phyloP scores from a whole-genome alignment of 1,140 invertebrate genomes.

The Bombus superbus region DNA sequence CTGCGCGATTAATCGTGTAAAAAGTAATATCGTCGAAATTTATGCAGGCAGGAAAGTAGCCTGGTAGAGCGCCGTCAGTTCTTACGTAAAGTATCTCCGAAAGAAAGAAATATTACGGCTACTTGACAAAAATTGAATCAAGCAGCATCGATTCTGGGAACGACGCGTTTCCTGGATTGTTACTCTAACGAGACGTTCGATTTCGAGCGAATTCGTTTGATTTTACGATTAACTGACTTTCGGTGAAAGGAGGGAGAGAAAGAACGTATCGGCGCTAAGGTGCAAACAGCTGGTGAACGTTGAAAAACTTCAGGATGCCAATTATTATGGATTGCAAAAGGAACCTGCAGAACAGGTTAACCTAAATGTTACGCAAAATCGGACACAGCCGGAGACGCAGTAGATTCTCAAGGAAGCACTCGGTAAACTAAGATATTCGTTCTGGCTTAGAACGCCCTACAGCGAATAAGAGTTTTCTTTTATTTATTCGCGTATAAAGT shows the following conservation, averaged over 20 bases:
- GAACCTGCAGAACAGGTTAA: slow-evolving; percentile 18
- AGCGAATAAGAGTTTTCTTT: neutral
- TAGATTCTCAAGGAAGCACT: neutral
- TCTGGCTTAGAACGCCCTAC: too few species aligned
- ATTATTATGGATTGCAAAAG: slow-evolving; percentile 13
- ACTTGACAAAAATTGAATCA: neutral
- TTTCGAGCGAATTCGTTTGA: neutral
- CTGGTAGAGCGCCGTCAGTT: too few species aligned
- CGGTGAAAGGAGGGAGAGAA: neutral
- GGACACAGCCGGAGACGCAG: neutral
- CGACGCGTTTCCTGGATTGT: neutral
- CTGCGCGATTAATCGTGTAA: too few species aligned
- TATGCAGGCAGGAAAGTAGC: too few species aligned
- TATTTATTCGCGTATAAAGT: neutral
- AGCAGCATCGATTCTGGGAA: neutral
- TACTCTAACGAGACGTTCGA: too few species aligned
- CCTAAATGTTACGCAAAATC: slow-evolving; percentile 18
- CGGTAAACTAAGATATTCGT: neutral
- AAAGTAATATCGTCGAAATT: too few species aligned
- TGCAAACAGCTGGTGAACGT: slow-evolving; percentile 12
- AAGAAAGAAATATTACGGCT: too few species aligned
- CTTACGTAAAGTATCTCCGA: too few species aligned
- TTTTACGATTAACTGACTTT: neutral
- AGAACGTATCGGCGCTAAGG: neutral
- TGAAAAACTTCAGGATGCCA: neutral